Evolutionary conservation across 2,888 invertebrate species (phyloP).

Genomic region (Tigriopus californicus): DNA sequence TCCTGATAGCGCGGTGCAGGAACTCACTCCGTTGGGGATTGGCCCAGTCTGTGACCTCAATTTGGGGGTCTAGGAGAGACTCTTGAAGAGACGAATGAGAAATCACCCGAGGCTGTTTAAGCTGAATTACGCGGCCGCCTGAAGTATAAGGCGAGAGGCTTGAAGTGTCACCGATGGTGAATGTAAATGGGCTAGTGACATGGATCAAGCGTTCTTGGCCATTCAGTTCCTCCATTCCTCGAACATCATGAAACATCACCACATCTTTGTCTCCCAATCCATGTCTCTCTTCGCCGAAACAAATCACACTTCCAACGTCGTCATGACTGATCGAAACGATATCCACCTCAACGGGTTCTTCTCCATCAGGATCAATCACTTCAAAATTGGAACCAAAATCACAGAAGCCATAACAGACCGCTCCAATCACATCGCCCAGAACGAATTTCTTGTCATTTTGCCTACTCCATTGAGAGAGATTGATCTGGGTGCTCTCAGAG

Average conservation of each 20-base stretch:
- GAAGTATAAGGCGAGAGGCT: conserved; percentile 29
- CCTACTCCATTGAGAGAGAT: no score
- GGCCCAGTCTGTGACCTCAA: conserved; percentile 26
- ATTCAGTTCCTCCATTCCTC: conserved; percentile 10
- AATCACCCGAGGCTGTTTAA: conserved; percentile 20
- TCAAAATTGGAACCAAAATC: conserved; percentile 13
- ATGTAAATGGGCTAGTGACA: conserved; percentile 30
- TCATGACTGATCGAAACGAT: background rate
- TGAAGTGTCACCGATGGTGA: conserved; percentile 35
- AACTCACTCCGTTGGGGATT: background rate
- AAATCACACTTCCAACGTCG: background rate
- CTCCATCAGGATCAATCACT: conserved; percentile 6
- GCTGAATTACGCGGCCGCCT: conserved; percentile 36
- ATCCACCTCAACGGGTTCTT: background rate
- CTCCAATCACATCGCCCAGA: no score
- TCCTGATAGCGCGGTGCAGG: conserved; percentile 8
- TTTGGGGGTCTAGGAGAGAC: conserved; percentile 31
- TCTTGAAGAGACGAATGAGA: conserved; percentile 28
- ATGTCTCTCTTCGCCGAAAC: background rate
- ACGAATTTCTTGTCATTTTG: no score
- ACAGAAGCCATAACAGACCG: conserved; percentile 6
- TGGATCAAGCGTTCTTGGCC: conserved; percentile 21
- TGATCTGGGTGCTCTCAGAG: no score
- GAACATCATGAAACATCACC: conserved; percentile 3
- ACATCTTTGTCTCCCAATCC: conserved; percentile 9